A percentile compares a stretch with the other conserved stretches of the same genome.
phyloP scores from a whole-genome alignment of 2,113 vertebrate species.

The Lepisosteus osseus region DNA sequence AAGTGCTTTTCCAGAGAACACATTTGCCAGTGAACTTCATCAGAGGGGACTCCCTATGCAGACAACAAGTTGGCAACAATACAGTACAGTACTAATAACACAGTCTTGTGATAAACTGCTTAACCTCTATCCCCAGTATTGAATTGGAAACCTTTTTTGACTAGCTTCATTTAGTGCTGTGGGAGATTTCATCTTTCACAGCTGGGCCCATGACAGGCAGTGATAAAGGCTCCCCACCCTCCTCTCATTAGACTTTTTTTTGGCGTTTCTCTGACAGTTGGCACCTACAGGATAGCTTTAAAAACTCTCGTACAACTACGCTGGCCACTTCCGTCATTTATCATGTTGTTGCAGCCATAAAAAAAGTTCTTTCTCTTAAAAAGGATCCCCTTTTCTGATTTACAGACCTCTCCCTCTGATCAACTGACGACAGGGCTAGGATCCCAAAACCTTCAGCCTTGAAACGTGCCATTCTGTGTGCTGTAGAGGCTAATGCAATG shows the following conservation, averaged over 20 bases:
- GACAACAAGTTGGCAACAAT: too few relatives aligned
- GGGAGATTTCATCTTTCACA: too few relatives aligned
- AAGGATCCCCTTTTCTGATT: conserved; percentile 39
- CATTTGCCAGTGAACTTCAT: too few relatives aligned
- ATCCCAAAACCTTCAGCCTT: conserved; percentile 37
- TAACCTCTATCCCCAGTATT: too few relatives aligned
- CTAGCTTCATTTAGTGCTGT: too few relatives aligned
- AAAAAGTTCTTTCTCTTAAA: conserved; percentile 34
- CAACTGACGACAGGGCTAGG: conserved; percentile 46
- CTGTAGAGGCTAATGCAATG: neutral
- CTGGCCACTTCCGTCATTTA: conserved; percentile 10
- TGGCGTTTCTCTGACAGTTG: neutral
- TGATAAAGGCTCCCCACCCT: neutral
- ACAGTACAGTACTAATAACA: too few relatives aligned
- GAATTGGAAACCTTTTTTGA: too few relatives aligned
- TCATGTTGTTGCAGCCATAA: conserved; percentile 25
- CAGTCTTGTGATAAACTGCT: too few relatives aligned
- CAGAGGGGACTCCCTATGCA: too few relatives aligned
- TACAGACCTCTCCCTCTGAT: conserved; percentile 41
- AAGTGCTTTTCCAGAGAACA: too few relatives aligned
- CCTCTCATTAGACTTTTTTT: neutral
- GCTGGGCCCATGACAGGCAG: too few relatives aligned
- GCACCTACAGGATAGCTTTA: neutral
- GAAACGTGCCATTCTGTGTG: conserved; percentile 39
- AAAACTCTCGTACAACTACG: neutral